Conservation (phyloP, 1,140 invertebrate species). For the Pantala flavescens region DNA sequence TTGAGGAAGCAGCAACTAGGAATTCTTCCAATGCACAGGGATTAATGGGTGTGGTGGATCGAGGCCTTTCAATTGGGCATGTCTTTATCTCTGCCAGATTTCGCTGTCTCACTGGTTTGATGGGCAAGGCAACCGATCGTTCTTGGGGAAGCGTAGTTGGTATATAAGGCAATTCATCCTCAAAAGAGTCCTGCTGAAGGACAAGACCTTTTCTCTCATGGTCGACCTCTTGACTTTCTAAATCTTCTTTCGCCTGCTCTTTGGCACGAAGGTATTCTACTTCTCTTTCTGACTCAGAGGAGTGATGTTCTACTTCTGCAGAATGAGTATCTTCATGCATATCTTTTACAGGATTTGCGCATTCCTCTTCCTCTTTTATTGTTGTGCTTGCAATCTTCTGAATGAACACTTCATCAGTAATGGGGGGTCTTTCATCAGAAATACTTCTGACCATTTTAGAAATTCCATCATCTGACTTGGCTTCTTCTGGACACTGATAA, state of each 20-base stretch:
- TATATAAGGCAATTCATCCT: slow-evolving; percentile 76
- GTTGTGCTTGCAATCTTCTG: slow-evolving; percentile 19
- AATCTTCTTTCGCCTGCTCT: slow-evolving; percentile 27
- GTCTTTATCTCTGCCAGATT: slow-evolving; percentile 54
- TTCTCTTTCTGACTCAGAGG: slow-evolving; percentile 68
- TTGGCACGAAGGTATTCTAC: slow-evolving; percentile 41
- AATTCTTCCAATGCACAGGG: slow-evolving; percentile 62
- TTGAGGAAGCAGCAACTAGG: slow-evolving; percentile 34
- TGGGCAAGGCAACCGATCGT: slow-evolving; percentile 64
- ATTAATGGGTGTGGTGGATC: slow-evolving; percentile 72
- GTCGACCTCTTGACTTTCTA: slow-evolving; percentile 37
- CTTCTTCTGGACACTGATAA: slow-evolving; percentile 22
- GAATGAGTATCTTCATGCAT: slow-evolving; percentile 23
- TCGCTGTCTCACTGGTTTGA: slow-evolving; percentile 67
- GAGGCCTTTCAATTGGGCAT: slow-evolving; percentile 73
- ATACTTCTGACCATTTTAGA: slow-evolving; percentile 19
- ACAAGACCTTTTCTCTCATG: slow-evolving; percentile 64
- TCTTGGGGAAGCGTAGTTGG: slow-evolving; percentile 75
- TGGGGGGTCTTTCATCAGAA: not conserved
- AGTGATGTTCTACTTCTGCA: slow-evolving; percentile 47
- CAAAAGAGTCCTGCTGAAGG: slow-evolving; percentile 68
- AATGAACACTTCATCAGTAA: not conserved
- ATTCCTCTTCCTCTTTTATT: slow-evolving; percentile 17
- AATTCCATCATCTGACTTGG: slow-evolving; percentile 20
- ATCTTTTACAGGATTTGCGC: slow-evolving; percentile 10